Base-by-base conservation (phyloP, 1,140 invertebrate genomes). In the Gyrodactylus bullatarudis region DNA sequence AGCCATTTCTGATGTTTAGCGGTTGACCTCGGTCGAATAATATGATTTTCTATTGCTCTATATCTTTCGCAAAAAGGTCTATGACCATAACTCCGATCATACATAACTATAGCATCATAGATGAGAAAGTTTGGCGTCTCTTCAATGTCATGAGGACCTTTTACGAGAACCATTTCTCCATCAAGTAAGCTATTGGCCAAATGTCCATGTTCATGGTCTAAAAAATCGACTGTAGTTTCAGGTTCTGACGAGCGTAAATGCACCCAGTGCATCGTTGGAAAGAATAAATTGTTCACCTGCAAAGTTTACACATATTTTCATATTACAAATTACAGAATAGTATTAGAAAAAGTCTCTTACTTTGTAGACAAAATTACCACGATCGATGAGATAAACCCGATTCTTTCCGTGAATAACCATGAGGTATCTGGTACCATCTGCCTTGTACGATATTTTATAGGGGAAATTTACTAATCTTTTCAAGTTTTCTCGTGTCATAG, bases 391-490 rank as follows among this genome's bases (percentile, higher is more conserved):
- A 78, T 87, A 99, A 1, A 96, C 84, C 78, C 90, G 84, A 76
- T 87, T 84, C 77, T 86, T 83, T 20, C 85, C 86, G 78, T 89
- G 85, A 73, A 98, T 92, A 2, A 95, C 81, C 88, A 98, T 92
- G 87, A 99, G 88, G 79, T 96, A 98, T 76, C 89, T n/a, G 25
- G 26, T 26, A n/a, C 95, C 95, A 82, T 99, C 95, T 20, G 95
- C 95, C 80, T 99, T 99, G 94, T 94, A 98, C 0, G 91, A 97
- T 1, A 98, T 93, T 78, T 86, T 86, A 78, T 98, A 98, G 0
- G 87, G 87, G 78, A 89, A 89, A 75, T 86, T 77, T 69, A 84
- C 80, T 0, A 99, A 79, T 16, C 87, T 83, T 68, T 79, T 82
- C 20, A 98, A 83, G 81, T 99, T 99, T 0, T 85, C 78, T 1